A percentile compares a stretch with the other conserved stretches of the same genome.
Evolutionary conservation across 2,888 invertebrate species (phyloP).

Genomic region (Lymantria dispar): DNA sequence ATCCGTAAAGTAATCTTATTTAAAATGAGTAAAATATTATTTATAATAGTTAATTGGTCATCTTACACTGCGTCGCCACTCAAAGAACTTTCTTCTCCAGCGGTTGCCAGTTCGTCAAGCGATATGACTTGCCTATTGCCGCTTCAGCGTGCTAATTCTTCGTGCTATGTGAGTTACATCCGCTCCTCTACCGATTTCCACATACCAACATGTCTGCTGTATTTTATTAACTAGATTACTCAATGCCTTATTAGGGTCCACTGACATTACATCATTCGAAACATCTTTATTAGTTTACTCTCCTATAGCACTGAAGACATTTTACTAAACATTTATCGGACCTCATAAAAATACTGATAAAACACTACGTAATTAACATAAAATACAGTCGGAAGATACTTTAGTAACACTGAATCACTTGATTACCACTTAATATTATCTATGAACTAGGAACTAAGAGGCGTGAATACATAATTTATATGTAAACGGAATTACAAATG

Average conservation of each 20-base stretch:
- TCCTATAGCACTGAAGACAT: conserved; percentile 5
- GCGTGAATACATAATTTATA: conserved; percentile 2
- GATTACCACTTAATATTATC: conserved; percentile 22
- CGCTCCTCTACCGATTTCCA: no score
- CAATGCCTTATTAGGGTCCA: conserved; percentile 6
- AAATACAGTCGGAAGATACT: conserved; percentile 12
- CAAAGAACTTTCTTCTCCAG: no score
- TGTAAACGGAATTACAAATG: background rate
- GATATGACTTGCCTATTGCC: no score
- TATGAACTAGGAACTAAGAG: background rate
- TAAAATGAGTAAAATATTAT: no score
- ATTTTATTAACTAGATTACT: background rate
- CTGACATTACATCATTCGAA: background rate
- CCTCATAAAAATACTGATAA: conserved; percentile 30
- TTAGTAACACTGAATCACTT: conserved; percentile 16
- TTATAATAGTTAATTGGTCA: no score
- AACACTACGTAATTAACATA: conserved; percentile 26
- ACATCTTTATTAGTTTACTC: conserved; percentile 20
- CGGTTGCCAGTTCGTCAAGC: no score
- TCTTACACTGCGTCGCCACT: no score
- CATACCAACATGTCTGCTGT: background rate
- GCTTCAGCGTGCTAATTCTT: no score
- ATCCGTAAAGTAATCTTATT: no score
- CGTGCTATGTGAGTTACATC: no score
- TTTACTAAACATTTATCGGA: conserved; percentile 22